These are phyloP conservation scores for Hippocampus guttulatus DNA, from an alignment of 2,113 vertebrate species.

Conservation along the genomic window DNA sequence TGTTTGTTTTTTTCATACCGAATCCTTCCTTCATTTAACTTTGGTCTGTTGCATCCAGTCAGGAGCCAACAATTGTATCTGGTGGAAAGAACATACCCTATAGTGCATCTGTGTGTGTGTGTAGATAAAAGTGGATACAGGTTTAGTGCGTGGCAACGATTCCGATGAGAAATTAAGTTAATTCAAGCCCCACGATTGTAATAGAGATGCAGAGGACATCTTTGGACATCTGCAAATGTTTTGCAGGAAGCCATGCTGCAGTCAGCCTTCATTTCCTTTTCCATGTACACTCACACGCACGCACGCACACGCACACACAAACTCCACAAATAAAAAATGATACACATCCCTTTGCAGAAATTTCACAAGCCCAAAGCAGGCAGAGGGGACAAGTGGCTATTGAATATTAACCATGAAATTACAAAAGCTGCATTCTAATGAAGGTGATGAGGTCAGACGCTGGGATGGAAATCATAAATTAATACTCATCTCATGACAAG, in stretches of 20 bases:
- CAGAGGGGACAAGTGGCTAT: constrained; percentile 75
- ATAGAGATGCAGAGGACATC: constrained; percentile 52
- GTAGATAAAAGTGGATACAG: not conserved
- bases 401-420: constrained; percentile 83
- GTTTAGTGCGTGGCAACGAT: constrained; percentile 1
- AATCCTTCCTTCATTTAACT: constrained; percentile 24
- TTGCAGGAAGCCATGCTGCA: constrained; percentile 47
- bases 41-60: constrained; percentile 21
- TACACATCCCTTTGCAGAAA: constrained; percentile 52
- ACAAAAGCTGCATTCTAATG: constrained; percentile 81
- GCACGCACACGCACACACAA: constrained; percentile 34
- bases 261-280: constrained; percentile 40
- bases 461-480: constrained; percentile 80
- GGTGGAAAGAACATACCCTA: constrained; percentile 11
- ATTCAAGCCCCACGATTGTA: constrained; percentile 46
- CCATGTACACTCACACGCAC: constrained; percentile 40
- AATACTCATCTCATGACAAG: constrained; percentile 76
- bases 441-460: constrained; percentile 75
- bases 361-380: constrained; percentile 67
- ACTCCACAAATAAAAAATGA: constrained; percentile 52
- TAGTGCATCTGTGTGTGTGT: not conserved
- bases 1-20: constrained; percentile 9
- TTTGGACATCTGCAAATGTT: constrained; percentile 67
- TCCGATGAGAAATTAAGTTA: constrained; percentile 51
- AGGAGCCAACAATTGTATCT: constrained; percentile 3